phyloP scores from a whole-genome alignment of 2,113 vertebrate species.

The Pholis gunnellus region DNA sequence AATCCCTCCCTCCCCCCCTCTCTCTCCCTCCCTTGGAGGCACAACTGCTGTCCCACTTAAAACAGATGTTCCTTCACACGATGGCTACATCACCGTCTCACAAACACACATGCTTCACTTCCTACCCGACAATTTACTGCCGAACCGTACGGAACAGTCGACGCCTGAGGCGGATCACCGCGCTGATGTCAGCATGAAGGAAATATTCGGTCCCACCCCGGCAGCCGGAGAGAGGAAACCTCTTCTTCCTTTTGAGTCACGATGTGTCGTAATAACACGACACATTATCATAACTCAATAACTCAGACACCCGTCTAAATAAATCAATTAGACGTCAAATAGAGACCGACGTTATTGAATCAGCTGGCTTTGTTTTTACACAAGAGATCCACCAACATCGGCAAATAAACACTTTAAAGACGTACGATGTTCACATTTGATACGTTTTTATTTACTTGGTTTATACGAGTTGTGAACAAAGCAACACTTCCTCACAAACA shows the following conservation, averaged over 20 bases:
- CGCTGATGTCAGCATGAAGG: conserved; percentile 21
- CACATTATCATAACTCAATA: neutral
- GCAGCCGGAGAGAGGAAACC: neutral
- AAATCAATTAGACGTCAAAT: neutral
- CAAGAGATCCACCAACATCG: too few relatives aligned
- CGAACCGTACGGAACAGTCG: conserved; percentile 20
- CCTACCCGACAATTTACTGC: conserved; percentile 31
- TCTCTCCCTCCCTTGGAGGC: neutral
- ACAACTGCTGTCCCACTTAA: neutral
- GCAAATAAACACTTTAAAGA: too few relatives aligned
- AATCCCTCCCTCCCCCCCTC: neutral
- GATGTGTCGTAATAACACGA: neutral
- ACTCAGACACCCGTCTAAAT: neutral
- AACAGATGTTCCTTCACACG: conserved; percentile 38
- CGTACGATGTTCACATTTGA: too few relatives aligned
- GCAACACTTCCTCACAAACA: neutral
- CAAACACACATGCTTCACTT: conserved; percentile 29
- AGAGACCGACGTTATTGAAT: neutral
- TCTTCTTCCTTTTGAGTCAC: neutral
- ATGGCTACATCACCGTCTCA: conserved; percentile 5
- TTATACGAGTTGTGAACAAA: neutral
- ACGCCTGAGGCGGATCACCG: conserved; percentile 28
- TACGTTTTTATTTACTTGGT: too few relatives aligned
- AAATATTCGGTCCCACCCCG: neutral
- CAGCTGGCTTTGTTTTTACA: neutral